Evolutionary conservation across 1,140 invertebrate genomes (phyloP).

Genomic region (Calephelis virginiensis): DNA sequence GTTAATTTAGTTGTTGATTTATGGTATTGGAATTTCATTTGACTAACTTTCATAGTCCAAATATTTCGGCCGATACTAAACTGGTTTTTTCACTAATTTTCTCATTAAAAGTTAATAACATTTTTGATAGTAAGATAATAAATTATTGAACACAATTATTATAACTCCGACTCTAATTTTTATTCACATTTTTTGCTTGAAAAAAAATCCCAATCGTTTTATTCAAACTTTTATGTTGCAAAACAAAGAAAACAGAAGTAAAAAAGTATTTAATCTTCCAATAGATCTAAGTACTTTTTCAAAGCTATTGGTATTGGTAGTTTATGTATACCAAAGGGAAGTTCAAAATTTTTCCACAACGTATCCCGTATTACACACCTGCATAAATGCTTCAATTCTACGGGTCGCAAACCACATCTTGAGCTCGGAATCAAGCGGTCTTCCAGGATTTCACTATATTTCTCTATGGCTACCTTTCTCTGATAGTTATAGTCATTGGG

Average conservation of each 20-base stretch:
- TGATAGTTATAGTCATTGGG: constrained; percentile 71
- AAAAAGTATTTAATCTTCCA: constrained; percentile 79
- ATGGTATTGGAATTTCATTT: too few species aligned
- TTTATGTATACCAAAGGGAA: constrained; percentile 85
- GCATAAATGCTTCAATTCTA: constrained; percentile 82
- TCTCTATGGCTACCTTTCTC: constrained; percentile 80
- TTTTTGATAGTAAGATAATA: too few species aligned
- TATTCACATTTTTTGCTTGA: too few species aligned
- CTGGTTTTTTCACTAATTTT: too few species aligned
- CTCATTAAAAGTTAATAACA: too few species aligned
- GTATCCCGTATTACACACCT: constrained; percentile 83
- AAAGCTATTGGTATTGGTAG: constrained; percentile 82
- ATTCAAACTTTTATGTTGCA: too few species aligned
- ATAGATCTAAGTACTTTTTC: constrained; percentile 85
- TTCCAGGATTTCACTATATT: constrained; percentile 81
- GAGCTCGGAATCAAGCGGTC: constrained; percentile 81
- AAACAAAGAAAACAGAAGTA: neutral
- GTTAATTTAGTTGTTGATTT: too few species aligned
- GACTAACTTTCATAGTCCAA: too few species aligned
- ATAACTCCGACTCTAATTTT: too few species aligned
- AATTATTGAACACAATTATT: too few species aligned
- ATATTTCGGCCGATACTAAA: too few species aligned
- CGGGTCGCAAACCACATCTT: constrained; percentile 80
- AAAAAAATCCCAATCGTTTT: too few species aligned
- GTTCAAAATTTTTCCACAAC: constrained; percentile 82